A percentile compares a stretch with the other conserved stretches of the same genome.
Evolutionary conservation across 2,888 invertebrate species (phyloP).

Genomic region (Xestoiulus laeticollis): DNA sequence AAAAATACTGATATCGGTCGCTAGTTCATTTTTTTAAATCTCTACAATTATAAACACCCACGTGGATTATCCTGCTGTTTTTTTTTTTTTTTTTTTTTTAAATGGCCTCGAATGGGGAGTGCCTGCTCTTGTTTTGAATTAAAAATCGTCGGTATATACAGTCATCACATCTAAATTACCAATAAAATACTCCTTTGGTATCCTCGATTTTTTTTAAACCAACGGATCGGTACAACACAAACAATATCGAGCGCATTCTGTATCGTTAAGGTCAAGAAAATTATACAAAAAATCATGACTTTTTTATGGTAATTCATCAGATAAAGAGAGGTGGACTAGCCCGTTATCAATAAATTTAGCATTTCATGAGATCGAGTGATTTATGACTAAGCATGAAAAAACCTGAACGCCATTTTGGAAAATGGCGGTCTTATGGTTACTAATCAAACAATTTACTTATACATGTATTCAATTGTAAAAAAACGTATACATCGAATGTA

Average conservation of each 20-base stretch:
- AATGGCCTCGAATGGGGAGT: background rate
- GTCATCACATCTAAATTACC: background rate
- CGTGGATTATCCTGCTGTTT: background rate
- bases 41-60: background rate
- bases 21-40: background rate
- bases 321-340: background rate
- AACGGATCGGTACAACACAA: background rate
- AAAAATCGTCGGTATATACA: background rate
- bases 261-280: background rate
- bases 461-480: too few species aligned
- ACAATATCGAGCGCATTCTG: background rate
- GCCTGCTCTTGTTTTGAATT: background rate
- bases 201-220: background rate
- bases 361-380: background rate
- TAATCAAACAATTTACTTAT: background rate
- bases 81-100: too few species aligned
- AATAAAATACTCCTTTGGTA: slow-evolving; percentile 16
- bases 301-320: background rate
- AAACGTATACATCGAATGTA: too few species aligned
- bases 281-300: background rate
- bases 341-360: slow-evolving; percentile 20
- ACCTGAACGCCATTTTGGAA: background rate
- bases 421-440: background rate
- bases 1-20: background rate
- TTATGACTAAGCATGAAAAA: background rate